Percentiles rank a stretch among this genome's conserved stretches.
phyloP scores from a whole-genome alignment of 2,797 vertebrate species.

The Clarias pachynema region DNA sequence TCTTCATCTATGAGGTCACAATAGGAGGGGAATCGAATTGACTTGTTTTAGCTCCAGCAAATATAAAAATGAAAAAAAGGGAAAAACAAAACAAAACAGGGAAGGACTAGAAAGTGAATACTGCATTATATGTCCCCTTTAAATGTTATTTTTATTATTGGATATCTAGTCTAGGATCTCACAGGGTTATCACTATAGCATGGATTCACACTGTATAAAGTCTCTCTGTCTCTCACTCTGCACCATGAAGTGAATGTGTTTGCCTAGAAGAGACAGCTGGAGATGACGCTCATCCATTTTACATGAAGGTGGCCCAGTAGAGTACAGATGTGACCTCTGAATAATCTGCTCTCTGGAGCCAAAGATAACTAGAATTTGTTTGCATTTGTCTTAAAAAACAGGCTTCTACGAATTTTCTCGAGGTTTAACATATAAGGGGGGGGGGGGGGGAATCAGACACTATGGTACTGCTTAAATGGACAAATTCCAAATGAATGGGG shows the following conservation, averaged over 20 bases:
- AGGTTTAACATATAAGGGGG: background rate
- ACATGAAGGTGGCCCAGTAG: constrained; percentile 44
- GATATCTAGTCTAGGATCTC: background rate
- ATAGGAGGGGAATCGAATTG: too few species aligned
- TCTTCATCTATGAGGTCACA: too few species aligned
- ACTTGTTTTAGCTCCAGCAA: too few species aligned
- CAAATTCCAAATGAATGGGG: background rate
- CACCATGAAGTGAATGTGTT: constrained; percentile 20
- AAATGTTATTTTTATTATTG: too few species aligned
- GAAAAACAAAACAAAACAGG: too few species aligned
- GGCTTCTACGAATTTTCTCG: too few species aligned
- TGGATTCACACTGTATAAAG: background rate
- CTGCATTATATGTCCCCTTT: too few species aligned
- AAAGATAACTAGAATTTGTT: background rate
- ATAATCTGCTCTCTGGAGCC: constrained; percentile 44
- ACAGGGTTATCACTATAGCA: background rate
- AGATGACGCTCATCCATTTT: constrained; percentile 47
- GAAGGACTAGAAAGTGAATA: too few species aligned
- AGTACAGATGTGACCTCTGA: constrained; percentile 42
- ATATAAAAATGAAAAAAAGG: too few species aligned
- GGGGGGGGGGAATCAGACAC: background rate
- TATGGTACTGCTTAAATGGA: background rate
- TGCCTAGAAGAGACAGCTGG: constrained; percentile 31
- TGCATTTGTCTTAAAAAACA: background rate
- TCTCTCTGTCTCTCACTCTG: constrained; percentile 13